Percentiles rank a stretch among this genome's conserved stretches.
Conservation (phyloP, 64 coral and sea anemone species). For the Dendrophyllia cribrosa region DNA sequence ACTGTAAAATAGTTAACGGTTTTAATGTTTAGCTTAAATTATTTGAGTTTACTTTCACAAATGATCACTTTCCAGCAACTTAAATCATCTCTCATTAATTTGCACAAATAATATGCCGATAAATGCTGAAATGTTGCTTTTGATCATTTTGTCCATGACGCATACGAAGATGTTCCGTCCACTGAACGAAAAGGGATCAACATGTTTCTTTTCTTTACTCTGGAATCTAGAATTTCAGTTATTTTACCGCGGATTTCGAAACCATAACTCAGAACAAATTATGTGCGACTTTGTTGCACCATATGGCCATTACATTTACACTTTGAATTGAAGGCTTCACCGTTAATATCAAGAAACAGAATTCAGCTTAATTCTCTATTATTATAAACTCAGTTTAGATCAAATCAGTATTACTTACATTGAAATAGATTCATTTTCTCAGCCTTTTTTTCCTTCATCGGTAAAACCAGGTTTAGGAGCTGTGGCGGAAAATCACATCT, state of each 20-base stretch:
- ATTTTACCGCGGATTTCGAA: no score
- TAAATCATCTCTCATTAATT: background rate
- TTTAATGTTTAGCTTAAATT: no score
- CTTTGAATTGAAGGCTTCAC: background rate
- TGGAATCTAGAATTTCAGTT: no score
- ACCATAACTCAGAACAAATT: no score
- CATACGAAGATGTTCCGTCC: no score
- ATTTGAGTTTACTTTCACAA: no score
- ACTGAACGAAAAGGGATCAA: no score
- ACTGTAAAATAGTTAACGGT: no score
- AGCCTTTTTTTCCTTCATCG: background rate
- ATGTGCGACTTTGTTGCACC: background rate
- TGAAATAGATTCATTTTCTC: background rate
- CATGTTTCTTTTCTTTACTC: background rate
- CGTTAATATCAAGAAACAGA: no score
- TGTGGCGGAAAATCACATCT: slow-evolving; percentile 5
- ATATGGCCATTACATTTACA: background rate
- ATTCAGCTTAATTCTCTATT: background rate
- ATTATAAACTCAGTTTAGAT: no score
- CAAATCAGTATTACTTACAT: background rate
- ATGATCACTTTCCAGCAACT: background rate
- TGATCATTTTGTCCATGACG: background rate
- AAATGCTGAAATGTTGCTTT: background rate
- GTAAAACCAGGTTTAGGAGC: background rate
- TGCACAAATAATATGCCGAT: background rate